Evolutionary conservation across 1,140 invertebrate genomes (phyloP), one percentile per base, ranked within the genome.

Genomic region (Platyscapa corneri): DNA sequence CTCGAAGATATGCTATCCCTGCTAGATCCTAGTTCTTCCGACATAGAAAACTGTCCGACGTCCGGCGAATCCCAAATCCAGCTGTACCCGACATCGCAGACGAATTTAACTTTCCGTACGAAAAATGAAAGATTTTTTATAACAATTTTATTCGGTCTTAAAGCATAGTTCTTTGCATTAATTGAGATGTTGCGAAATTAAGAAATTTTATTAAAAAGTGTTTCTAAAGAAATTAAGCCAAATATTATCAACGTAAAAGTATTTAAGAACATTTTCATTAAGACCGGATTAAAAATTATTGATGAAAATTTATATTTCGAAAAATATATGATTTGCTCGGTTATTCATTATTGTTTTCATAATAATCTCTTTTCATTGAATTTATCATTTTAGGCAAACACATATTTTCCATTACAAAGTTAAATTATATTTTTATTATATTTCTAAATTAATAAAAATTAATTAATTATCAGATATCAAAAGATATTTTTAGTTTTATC

Each of bases 1-100:
- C 70, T 92, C 30, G 88, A 89, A n/a, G 91, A 92, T n/a, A 87
- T 87, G 1, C 86, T 86, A 20, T 90, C 90, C 12, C 83, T 89
- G 6, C 81, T 84, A 30, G 89, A 91, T 84, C 79, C 49, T 7
- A 84, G 82, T 64, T 87, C 83, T 39, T 74, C 84, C 53, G 79
- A 81, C 53, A 76, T 30, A n/a, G 77, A 83, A 20, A 65, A 34
- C 39, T 32, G 37, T 53, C 56, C 39, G 56, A 37, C 12, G 39
- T n/a, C 53, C 39, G 23, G 30, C 46, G 39, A 60, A 30, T 65
- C 83, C 49, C 39, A 34, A 60, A 79, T 20, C 49, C 42, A 46
- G 42, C 39, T 78, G 37, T 70, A 30, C 27, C 42, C 49, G 30
- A 53, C 81, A 27, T 3, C 74, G 64, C 34, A 42, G 65, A 39